phyloP scores from a whole-genome alignment of 2,797 vertebrate species.

The Malacoctenus gilli region DNA sequence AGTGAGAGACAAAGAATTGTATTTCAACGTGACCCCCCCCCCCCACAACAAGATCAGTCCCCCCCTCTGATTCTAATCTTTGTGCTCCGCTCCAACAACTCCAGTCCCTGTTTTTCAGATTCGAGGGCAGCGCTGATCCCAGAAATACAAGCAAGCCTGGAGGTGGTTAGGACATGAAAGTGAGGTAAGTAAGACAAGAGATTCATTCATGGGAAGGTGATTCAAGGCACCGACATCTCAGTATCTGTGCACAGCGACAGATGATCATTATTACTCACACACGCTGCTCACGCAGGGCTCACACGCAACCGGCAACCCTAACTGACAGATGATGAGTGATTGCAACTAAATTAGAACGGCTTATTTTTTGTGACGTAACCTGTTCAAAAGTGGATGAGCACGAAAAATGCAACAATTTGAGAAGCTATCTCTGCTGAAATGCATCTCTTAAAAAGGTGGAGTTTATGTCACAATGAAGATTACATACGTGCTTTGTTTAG shows the following conservation, averaged over 20 bases:
- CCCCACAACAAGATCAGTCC: no score
- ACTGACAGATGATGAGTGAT: conserved; percentile 59
- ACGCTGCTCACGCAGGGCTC: conserved; percentile 79
- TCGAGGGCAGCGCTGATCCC: conserved; percentile 59
- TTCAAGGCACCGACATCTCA: conserved; percentile 77
- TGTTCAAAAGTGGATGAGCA: no score
- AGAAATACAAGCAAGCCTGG: conserved; percentile 80
- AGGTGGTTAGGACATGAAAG: conserved; percentile 80
- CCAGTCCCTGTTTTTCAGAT: conserved; percentile 70
- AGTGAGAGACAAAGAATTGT: no score
- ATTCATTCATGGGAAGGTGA: conserved; percentile 81
- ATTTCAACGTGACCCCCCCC: no score
- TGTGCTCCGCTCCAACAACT: conserved; percentile 32
- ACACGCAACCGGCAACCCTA: conserved; percentile 73
- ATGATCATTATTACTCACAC: conserved; percentile 82
- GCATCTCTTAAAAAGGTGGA: no score
- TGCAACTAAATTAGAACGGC: conserved; percentile 12
- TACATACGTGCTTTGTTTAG: no score
- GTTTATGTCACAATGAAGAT: no score
- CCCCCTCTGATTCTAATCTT: no score
- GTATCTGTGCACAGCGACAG: conserved; percentile 73
- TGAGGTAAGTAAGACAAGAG: conserved; percentile 81
- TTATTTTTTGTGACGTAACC: no score
- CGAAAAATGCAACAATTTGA: no score
- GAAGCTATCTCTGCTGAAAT: no score